Evolutionary conservation across 2,797 vertebrate species (phyloP).

Genomic region (Pseudomugil gertrudae): DNA sequence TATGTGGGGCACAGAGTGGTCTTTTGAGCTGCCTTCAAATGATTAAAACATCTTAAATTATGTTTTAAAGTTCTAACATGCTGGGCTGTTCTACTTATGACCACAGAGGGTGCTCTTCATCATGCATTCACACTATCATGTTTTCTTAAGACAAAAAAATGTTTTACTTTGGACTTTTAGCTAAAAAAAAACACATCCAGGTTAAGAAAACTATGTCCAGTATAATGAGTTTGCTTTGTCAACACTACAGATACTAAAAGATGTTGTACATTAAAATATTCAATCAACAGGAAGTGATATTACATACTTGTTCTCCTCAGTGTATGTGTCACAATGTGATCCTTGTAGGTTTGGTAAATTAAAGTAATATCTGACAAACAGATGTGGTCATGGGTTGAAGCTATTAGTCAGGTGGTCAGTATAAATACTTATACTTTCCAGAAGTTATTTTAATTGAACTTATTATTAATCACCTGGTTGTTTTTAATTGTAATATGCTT

Average conservation of each 20-base stretch:
- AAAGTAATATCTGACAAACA: too few species aligned
- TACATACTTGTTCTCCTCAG: too few species aligned
- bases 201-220: background rate
- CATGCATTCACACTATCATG: background rate
- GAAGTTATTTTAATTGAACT: too few species aligned
- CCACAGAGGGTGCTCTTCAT: slow-evolving; percentile 47
- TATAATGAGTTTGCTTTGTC: background rate
- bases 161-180: background rate
- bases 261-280: too few species aligned
- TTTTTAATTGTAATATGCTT: background rate
- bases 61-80: background rate
- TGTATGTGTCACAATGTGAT: too few species aligned
- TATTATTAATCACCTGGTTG: too few species aligned
- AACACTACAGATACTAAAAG: too few species aligned
- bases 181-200: background rate
- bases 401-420: too few species aligned
- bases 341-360: too few species aligned
- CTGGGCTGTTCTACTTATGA: slow-evolving; percentile 7
- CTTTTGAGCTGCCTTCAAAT: background rate
- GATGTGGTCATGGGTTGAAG: too few species aligned
- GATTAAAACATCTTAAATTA: background rate
- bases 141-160: background rate
- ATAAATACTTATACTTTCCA: too few species aligned
- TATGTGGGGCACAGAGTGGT: background rate
- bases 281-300: too few species aligned